Base-by-base conservation (phyloP, 2,797 vertebrate species). In the Argyrosomus regius region DNA sequence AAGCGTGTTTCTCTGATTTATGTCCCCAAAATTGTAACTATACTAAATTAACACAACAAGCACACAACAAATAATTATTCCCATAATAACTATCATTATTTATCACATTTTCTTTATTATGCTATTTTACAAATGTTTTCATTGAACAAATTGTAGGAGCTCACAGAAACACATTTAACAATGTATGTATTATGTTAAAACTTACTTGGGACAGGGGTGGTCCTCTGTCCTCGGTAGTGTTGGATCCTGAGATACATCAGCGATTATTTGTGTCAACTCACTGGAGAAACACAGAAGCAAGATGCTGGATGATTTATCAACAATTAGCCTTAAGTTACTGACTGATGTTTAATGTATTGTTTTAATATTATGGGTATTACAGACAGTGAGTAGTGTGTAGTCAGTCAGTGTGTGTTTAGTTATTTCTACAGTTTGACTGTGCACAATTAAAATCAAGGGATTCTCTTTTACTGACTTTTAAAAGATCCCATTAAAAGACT, bases 201-300 rank as follows among this genome's bases (percentile, higher is more conserved):
- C 96, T 94, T 85, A 98, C 98, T 99, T 99, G 49, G 97, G 97
- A 89, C 98, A 99, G 0, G 97, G 97, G 66, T 98, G 97, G 84
- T 98, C 97, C 82, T 98, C 97, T 0, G 98, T 98, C 75, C 97
- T 94, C 1, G 97, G 97, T 81, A 98, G 90, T 0, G 97, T 98
- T 22, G 98, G 97, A 91, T 98, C 97, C 88, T 98, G 97, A 46
- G 97, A 97, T 58, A 99, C 97, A 66, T 98, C 97, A 2, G 97
- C 97, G 6, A 99, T 98, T 83, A 99, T 98, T 91, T 99, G 98
- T 0, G 97, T 98, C 80, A 99, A 89, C 85, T 99, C 97, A 79
- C 97, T 99, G 80, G 60, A 73, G 10, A 83, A 77, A 75, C 35
- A 62, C 17, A 45, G 50, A 70, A 75, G 48, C 5, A 72, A 64